Percentiles rank a stretch among this genome's conserved stretches.
Evolutionary conservation across 2,113 vertebrate species (phyloP).

Genomic region (Trochalopteron elliotii): DNA sequence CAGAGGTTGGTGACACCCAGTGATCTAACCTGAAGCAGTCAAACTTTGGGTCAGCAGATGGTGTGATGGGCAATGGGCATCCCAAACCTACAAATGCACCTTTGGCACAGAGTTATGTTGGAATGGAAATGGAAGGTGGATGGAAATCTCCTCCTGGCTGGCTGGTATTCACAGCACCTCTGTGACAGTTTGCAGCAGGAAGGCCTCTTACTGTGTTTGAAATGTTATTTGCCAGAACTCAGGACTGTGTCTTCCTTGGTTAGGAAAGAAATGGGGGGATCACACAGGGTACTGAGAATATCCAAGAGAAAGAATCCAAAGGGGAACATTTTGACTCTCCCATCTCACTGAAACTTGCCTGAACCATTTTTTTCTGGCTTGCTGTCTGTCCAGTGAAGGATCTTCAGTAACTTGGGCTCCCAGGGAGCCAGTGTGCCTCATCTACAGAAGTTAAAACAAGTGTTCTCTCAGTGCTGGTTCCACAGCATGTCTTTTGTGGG

Average conservation of each 20-base stretch:
- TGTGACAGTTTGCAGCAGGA: neutral
- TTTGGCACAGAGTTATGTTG: neutral
- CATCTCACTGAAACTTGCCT: neutral
- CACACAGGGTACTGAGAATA: neutral
- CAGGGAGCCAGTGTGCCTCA: neutral
- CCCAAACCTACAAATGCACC: neutral
- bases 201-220: neutral
- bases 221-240: neutral
- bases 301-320: neutral
- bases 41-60: neutral
- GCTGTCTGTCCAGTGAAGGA: neutral
- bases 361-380: neutral
- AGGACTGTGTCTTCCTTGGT: neutral
- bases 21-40: neutral
- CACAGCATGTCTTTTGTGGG: neutral
- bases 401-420: neutral
- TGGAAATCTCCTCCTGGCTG: neutral
- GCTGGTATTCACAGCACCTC: neutral
- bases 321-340: neutral
- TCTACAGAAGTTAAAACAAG: neutral
- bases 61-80: neutral
- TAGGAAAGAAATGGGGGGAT: neutral
- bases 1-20: fast-evolving
- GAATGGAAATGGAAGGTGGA: no score
- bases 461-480: neutral